Evolutionary conservation across 2,113 vertebrate species (phyloP).

Genomic region (Dipodomys spectabilis): DNA sequence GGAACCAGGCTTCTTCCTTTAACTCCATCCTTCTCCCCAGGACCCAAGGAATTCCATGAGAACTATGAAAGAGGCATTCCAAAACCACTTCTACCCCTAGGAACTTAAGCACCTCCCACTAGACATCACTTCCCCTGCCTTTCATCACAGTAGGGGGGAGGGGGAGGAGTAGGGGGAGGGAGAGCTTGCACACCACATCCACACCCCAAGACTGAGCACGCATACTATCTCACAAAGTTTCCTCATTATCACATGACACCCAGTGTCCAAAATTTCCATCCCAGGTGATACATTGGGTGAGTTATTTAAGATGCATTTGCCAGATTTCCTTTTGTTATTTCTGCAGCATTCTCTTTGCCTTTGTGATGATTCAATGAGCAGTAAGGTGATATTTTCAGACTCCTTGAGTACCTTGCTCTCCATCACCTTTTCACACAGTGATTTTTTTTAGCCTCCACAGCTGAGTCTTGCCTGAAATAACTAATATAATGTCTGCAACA

Average conservation of each 20-base stretch:
- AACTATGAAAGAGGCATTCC: not conserved
- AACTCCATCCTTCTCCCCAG: too few species aligned
- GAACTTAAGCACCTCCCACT: not conserved
- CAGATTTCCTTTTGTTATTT: not conserved
- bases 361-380: not conserved
- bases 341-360: not conserved
- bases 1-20: not conserved
- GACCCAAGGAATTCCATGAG: not conserved
- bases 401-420: not conserved
- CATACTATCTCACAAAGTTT: not conserved
- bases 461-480: not conserved
- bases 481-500: not conserved
- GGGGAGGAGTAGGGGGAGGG: too few species aligned
- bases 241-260: not conserved
- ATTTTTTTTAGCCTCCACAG: not conserved
- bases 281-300: not conserved
- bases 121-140: too few species aligned
- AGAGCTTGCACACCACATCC: not conserved
- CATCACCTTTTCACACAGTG: not conserved
- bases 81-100: not conserved
- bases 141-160: too few species aligned
- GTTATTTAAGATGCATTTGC: not conserved
- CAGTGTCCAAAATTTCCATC: not conserved
- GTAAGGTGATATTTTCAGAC: not conserved
- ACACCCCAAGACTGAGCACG: rapidly evolving